Evolutionary conservation across 2,113 vertebrate species (phyloP).

Genomic region (Astur gentilis): DNA sequence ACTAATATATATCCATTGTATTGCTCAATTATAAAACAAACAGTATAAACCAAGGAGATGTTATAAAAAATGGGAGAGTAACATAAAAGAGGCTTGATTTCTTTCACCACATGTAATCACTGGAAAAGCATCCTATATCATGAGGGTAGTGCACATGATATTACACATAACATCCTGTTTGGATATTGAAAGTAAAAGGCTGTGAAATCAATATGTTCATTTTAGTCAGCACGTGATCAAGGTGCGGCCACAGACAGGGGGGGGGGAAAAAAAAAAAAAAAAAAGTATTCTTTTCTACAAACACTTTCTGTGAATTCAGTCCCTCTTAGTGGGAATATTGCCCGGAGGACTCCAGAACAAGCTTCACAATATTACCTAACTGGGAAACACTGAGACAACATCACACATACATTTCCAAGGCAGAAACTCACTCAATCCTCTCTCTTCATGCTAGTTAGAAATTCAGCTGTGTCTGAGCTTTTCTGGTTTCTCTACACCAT

Average conservation of each 20-base stretch:
- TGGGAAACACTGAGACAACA: not conserved
- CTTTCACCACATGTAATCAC: not conserved
- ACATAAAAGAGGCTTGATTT: slow-evolving; percentile 17
- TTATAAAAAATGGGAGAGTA: not conserved
- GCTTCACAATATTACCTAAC: not conserved
- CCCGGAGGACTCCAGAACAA: not conserved
- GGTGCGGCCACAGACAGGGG: not conserved
- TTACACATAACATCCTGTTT: not conserved
- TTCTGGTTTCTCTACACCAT: not conserved
- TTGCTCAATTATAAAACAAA: slow-evolving; percentile 46
- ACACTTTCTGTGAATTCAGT: not conserved
- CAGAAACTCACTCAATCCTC: not conserved
- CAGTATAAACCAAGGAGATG: slow-evolving; percentile 34
- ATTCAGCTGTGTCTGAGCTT: not conserved
- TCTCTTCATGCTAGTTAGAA: not conserved
- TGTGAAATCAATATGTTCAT: not conserved
- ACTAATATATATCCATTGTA: not conserved
- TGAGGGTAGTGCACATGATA: not conserved
- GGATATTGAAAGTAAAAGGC: not conserved
- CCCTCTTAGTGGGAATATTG: not conserved
- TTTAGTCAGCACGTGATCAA: not conserved
- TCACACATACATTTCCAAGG: not conserved
- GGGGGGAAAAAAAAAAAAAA: not conserved
- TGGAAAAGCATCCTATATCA: not conserved
- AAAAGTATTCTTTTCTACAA: not conserved